Evolutionary conservation across 2,888 invertebrate species (phyloP).

Genomic region (Steinernema scapterisci): DNA sequence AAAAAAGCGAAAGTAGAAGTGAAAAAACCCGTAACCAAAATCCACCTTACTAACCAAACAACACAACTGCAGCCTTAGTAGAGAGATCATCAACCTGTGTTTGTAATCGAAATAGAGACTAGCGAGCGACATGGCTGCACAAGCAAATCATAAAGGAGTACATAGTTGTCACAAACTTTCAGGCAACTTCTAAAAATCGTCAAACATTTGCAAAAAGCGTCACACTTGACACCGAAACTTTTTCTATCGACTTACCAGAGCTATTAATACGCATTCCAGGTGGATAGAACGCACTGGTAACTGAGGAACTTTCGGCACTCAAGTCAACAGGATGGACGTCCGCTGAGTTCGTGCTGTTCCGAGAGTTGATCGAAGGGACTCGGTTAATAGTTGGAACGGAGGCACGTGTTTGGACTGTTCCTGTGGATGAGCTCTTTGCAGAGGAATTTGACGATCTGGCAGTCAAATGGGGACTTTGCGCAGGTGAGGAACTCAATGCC

Average conservation of each 20-base stretch:
- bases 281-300: slow-evolving; percentile 36
- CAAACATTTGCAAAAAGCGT: slow-evolving; percentile 19
- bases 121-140: slow-evolving; percentile 1
- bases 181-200: slow-evolving; percentile 22
- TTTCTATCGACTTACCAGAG: background rate
- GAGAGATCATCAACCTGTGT: slow-evolving; percentile 13
- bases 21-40: background rate
- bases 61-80: slow-evolving; percentile 16
- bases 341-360: slow-evolving; percentile 22
- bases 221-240: background rate
- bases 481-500: slow-evolving; percentile 9
- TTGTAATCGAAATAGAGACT: slow-evolving; percentile 7
- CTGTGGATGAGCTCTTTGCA: slow-evolving; percentile 12
- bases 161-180: background rate
- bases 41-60: background rate
- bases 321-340: slow-evolving; percentile 35
- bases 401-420: background rate
- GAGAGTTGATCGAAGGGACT: slow-evolving; percentile 17
- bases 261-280: slow-evolving; percentile 12
- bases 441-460: slow-evolving; percentile 27
- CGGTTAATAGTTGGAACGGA: background rate
- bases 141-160: slow-evolving; percentile 25
- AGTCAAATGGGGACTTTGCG: slow-evolving; percentile 32
- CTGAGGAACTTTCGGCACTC: slow-evolving; percentile 39
- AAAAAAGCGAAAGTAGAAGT: background rate